Base-by-base conservation (phyloP, 1,140 invertebrate genomes). In the Helicoverpa zea region DNA sequence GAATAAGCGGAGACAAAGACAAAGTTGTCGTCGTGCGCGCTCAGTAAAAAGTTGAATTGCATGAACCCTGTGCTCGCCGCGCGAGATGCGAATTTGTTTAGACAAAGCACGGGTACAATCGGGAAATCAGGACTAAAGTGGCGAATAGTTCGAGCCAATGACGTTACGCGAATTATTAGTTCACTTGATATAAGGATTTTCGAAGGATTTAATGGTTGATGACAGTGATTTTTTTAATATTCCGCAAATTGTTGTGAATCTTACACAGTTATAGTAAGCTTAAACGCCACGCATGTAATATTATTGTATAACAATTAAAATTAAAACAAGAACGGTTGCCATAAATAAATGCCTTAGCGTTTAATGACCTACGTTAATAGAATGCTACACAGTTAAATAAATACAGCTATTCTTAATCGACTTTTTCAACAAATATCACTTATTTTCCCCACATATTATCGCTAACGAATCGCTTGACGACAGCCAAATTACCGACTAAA, bases 31-130 rank as follows among this genome's bases (percentile, higher is more conserved):
- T 56, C 76, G 35, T 82, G 73, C 68, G 18, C 70, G 68, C 29
- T 82, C 81, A 64, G 76, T 79, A 81, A 82, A 81, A 86, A 82
- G 79, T 86, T 82, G 82, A 82, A 82, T 80, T 86, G 76, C 79
- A 84, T 74, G 51, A 81, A 75, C 79, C 70, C 61, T 75, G 13
- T 35, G 35, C 30, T 12, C 29, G 35, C n/a, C 52, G 63, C 35
- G 75, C 76, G 70, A 49, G 30, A 54, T 9, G 35, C 35, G 80
- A 80, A 82, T 83, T 86, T 81, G 83, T 84, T 81, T 81, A 82
- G 79, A 58, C 54, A 49, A 68, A 63, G 66, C 70, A 64, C 58
- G 47, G 43, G 66, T 64, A 77, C 59, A 59, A 61, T 75, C 56
- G 29, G 58, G 30, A 61, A 75, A 66, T 66, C 63, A 66, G 63